These are phyloP conservation scores for Stigmatopora nigra DNA, from an alignment of 2,113 vertebrate species.

Conservation along the genomic window DNA sequence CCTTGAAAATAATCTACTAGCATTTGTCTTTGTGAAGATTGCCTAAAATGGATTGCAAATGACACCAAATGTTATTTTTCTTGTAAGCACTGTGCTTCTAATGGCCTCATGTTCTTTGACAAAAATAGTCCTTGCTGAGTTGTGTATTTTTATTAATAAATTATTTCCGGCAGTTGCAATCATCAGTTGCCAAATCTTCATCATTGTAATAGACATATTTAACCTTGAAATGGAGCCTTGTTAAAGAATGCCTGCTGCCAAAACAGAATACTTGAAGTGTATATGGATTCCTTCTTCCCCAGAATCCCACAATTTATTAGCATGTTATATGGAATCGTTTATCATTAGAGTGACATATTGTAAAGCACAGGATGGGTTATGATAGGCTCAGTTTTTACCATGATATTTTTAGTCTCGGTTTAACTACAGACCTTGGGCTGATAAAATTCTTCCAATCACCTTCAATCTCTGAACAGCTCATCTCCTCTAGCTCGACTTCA, in stretches of 20 bases:
- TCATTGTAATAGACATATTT: slow-evolving; percentile 9
- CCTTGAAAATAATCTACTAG: slow-evolving; percentile 40
- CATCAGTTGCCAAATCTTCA: slow-evolving; percentile 5
- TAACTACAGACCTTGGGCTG: slow-evolving; percentile 7
- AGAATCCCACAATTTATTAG: background rate
- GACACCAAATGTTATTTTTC: slow-evolving; percentile 19
- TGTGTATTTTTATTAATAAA: slow-evolving; percentile 12
- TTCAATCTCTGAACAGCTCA: slow-evolving; percentile 1
- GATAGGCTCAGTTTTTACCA: background rate
- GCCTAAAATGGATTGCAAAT: slow-evolving; percentile 39
- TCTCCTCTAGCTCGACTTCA: background rate
- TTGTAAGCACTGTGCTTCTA: background rate
- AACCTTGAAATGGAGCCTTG: slow-evolving; percentile 11
- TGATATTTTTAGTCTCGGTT: background rate
- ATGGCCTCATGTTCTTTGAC: background rate
- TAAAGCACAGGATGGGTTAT: background rate
- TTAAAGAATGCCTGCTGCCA: slow-evolving; percentile 15
- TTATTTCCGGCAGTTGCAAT: background rate
- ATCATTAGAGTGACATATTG: background rate
- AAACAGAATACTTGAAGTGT: slow-evolving; percentile 1
- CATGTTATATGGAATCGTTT: background rate
- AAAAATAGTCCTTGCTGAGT: slow-evolving; percentile 7
- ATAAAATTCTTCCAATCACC: background rate
- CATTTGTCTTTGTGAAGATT: slow-evolving; percentile 13
- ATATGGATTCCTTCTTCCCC: background rate